Conservation (phyloP, 2,113 vertebrate species). For the Drymodes brunneopygia region DNA sequence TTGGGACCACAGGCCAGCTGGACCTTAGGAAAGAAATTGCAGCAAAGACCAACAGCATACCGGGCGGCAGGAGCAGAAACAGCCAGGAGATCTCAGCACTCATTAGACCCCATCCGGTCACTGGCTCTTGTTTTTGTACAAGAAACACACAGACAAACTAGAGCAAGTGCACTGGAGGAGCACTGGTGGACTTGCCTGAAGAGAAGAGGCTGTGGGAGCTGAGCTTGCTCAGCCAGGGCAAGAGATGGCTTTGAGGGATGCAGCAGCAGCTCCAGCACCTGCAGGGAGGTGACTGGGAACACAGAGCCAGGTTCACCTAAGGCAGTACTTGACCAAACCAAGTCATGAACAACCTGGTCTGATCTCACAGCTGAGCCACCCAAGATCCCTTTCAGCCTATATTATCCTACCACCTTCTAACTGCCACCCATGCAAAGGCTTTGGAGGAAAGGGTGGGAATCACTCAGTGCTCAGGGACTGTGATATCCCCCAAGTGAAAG, state of each 20-base stretch:
- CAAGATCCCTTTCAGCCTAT: not conserved
- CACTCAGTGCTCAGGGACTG: not conserved
- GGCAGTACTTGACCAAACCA: not conserved
- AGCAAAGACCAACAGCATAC: not conserved
- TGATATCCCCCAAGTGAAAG: not conserved
- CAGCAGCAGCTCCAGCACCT: not conserved
- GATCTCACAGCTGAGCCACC: not conserved
- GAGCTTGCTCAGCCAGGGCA: not conserved
- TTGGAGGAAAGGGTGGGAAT: not conserved
- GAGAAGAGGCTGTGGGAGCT: not conserved
- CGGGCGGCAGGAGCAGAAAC: not conserved
- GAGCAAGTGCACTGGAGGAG: not conserved
- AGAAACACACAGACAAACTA: not conserved
- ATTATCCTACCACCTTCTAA: not conserved
- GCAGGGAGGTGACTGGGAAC: not conserved
- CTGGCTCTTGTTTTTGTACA: not conserved
- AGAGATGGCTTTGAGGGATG: not conserved
- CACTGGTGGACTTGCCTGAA: not conserved
- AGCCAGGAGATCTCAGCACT: not conserved
- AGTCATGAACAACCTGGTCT: not conserved
- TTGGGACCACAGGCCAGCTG: not conserved
- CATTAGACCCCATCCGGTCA: not conserved
- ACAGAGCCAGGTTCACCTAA: not conserved
- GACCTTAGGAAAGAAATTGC: not conserved
- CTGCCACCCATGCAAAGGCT: not conserved